Evolutionary conservation across 2,797 vertebrate genomes (phyloP), one percentile per base, ranked within the genome.

Genomic region (Melanotaenia maccullochi): DNA sequence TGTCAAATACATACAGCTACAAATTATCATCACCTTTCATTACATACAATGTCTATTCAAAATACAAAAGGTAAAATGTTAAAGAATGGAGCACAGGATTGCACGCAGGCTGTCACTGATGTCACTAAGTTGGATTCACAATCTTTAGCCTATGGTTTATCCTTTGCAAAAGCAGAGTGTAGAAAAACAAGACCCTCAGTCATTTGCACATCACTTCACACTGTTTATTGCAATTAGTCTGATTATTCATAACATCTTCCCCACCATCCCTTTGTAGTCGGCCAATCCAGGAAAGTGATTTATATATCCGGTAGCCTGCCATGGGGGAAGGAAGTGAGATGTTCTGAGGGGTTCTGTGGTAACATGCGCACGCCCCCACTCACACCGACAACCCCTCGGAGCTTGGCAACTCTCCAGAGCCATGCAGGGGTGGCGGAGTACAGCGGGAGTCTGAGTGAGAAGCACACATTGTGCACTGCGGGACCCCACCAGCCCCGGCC

Each of bases 331-430:
- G 75, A 85, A 88, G 89, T 88, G 75, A 82, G 82, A 84, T 78
- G 84, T 87, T 85, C 71, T 66, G 77, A 82, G 80, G 68, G n/a
- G 72, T 65, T 81, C 71, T 86, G 76, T 55, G 65, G 82, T 73
- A 81, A 80, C 69, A 20, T 47, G 73, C 73, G 35, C 61, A 52
- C 83, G 66, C 78, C 76, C 83, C 84, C 79, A 65, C 88, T 76
- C 42, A 24, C 87, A 78, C 51, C 81, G 82, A 92, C 91, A 90
- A 89, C 90, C 93, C 94, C 92, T 93, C 90, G 47, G 93, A 93
- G 92, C 89, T 93, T 95, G 94, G 93, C 92, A 87, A 86, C 55
- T 91, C 93, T 94, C 93, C 93, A 95, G 92, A 93, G 94, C 91
- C 87, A 89, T 81, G 91, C 91, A 83, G 90, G 90, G 92, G 89